Evolutionary conservation across 2,888 invertebrate species (phyloP).

Genomic region (Ophion ventricosus): DNA sequence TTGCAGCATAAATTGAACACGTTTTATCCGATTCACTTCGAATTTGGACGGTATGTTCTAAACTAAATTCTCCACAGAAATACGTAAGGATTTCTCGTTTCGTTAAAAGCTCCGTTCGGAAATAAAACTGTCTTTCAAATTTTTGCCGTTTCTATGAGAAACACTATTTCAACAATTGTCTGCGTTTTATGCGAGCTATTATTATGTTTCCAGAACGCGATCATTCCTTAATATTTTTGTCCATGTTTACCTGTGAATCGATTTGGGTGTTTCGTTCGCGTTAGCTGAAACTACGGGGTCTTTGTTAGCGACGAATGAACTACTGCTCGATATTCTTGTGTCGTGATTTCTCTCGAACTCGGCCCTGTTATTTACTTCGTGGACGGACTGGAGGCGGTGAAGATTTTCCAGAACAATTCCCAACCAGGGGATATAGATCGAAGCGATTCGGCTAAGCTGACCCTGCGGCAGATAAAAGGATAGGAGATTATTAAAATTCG

Average conservation of each 20-base stretch:
- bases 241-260: constrained; percentile 75
- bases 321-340: constrained; percentile 85
- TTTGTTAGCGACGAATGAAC: constrained; percentile 85
- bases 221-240: too few relatives aligned
- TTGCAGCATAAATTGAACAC: too few relatives aligned
- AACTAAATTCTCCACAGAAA: too few relatives aligned
- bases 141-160: neutral
- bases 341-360: constrained; percentile 83
- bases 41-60: too few relatives aligned
- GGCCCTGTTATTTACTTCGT: constrained; percentile 77
- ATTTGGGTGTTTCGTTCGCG: constrained; percentile 77
- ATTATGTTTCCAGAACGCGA: neutral
- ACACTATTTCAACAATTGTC: neutral
- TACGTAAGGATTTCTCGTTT: neutral
- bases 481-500: neutral
- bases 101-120: neutral
- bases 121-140: neutral
- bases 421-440: constrained; percentile 96
- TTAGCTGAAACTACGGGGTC: constrained; percentile 83
- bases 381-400: constrained; percentile 86
- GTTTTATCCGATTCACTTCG: too few relatives aligned
- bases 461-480: constrained; percentile 83
- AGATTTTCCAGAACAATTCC: constrained; percentile 94
- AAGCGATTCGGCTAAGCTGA: constrained; percentile 92
- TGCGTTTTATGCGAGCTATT: neutral